A percentile compares a stretch with the other conserved stretches of the same genome.
Evolutionary conservation across 2,797 vertebrate species (phyloP).

Genomic region (Protonibea diacanthus): DNA sequence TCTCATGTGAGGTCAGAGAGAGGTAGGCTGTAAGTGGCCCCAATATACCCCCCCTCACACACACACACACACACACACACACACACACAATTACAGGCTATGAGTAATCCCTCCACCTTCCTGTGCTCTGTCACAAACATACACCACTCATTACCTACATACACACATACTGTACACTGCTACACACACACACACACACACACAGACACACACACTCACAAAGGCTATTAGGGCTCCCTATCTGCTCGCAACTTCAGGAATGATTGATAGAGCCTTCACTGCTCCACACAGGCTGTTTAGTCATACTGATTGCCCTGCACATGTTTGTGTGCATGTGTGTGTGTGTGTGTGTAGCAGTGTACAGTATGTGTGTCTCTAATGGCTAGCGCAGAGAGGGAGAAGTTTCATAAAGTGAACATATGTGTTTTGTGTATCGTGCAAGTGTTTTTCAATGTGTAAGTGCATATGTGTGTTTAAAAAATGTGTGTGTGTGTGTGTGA

Average conservation of each 20-base stretch:
- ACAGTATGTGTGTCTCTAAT: no score
- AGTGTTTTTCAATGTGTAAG: not conserved
- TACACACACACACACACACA: conserved; percentile 47
- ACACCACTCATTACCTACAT: conserved; percentile 11
- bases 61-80: not conserved
- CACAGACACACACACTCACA: conserved; percentile 42
- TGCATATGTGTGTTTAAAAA: not conserved
- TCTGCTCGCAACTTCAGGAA: conserved; percentile 57
- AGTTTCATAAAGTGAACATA: not conserved
- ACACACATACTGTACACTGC: conserved; percentile 13
- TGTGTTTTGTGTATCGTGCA: not conserved
- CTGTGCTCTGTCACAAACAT: conserved; percentile 13
- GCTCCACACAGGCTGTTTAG: conserved; percentile 66
- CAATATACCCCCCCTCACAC: not conserved
- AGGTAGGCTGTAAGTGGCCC: conserved; percentile 10
- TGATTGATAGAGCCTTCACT: conserved; percentile 74
- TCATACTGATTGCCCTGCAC: conserved; percentile 63
- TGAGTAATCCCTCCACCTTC: conserved; percentile 38
- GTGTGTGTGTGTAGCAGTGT: conserved; percentile 16
- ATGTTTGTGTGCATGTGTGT: conserved; percentile 19
- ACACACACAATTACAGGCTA: conserved; percentile 11
- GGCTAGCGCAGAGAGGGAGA: conserved; percentile 1
- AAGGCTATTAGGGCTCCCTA: conserved; percentile 61
- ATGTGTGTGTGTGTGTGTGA: not conserved
- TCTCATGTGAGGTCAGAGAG: not conserved